These are phyloP conservation scores for Sipha flava DNA, from an alignment of 1,140 invertebrate genomes.

Conservation along the genomic window DNA sequence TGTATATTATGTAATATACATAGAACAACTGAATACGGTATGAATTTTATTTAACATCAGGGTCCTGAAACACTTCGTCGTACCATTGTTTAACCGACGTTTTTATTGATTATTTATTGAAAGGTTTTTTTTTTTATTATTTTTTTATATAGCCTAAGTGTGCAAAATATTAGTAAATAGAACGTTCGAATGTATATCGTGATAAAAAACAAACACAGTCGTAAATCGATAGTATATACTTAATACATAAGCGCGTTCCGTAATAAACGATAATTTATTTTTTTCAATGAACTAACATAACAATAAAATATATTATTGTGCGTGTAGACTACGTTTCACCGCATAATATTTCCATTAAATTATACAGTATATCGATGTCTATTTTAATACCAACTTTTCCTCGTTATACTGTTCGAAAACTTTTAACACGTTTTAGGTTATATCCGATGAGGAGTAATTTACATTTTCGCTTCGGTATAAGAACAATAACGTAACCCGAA, in stretches of 20 bases:
- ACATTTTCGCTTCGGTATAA: too few relatives aligned
- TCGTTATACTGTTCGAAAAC: not conserved
- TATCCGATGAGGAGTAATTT: too few relatives aligned
- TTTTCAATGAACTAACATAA: slow-evolving; percentile 2
- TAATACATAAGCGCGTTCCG: not conserved
- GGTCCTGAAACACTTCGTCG: not conserved
- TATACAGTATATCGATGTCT: not conserved
- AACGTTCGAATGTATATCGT: not conserved
- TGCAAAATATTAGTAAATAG: not conserved
- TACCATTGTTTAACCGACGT: not conserved
- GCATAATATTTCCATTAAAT: not conserved
- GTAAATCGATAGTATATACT: not conserved
- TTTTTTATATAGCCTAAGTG: not conserved
- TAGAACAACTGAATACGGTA: too few relatives aligned
- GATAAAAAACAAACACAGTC: not conserved
- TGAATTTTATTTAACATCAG: too few relatives aligned
- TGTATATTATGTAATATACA: too few relatives aligned
- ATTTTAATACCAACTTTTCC: not conserved
- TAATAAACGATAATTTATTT: not conserved
- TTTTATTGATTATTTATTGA: not conserved
- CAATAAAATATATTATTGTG: not conserved
- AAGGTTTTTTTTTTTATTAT: not conserved
- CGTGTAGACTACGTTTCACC: not conserved
- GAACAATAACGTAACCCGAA: too few relatives aligned
- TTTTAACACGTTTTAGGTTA: not conserved